Evolutionary conservation across 2,888 invertebrate genomes (phyloP).

Genomic region (Pheosia tremula): DNA sequence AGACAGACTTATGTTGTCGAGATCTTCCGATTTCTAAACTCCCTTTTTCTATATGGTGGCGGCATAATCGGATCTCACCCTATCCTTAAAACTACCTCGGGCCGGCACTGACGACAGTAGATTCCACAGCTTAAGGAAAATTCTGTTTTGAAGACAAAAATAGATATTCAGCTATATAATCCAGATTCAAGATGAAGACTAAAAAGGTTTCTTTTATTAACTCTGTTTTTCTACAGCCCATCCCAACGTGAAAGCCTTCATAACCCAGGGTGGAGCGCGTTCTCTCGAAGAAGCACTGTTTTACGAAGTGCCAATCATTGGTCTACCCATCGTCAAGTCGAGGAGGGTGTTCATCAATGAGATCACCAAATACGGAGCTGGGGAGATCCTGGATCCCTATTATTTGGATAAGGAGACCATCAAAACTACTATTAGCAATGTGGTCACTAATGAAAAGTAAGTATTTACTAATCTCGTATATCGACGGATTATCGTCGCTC

Average conservation of each 20-base stretch:
- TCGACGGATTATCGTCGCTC: too few relatives aligned
- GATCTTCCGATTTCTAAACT: too few relatives aligned
- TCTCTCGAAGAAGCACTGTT: constrained; percentile 78
- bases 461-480: constrained; percentile 20
- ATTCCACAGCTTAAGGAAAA: too few relatives aligned
- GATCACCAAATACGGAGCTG: constrained; percentile 65
- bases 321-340: constrained; percentile 65
- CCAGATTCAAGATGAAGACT: too few relatives aligned
- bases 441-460: constrained; percentile 62
- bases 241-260: constrained; percentile 72
- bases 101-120: too few relatives aligned
- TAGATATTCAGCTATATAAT: too few relatives aligned
- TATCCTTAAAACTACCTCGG: too few relatives aligned
- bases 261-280: constrained; percentile 73
- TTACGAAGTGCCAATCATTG: constrained; percentile 72
- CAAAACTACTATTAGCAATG: constrained; percentile 54
- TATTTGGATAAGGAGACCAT: constrained; percentile 64
- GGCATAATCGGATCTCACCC: too few relatives aligned
- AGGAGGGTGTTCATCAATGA: constrained; percentile 68
- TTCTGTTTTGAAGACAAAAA: too few relatives aligned
- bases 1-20: too few relatives aligned
- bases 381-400: constrained; percentile 68
- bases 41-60: too few relatives aligned
- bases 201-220: too few relatives aligned
- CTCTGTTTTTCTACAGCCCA: constrained; percentile 54